Evolutionary conservation across 2,888 invertebrate species (phyloP), one percentile per base, ranked within the genome.

Genomic region (Latrodectus hesperus): DNA sequence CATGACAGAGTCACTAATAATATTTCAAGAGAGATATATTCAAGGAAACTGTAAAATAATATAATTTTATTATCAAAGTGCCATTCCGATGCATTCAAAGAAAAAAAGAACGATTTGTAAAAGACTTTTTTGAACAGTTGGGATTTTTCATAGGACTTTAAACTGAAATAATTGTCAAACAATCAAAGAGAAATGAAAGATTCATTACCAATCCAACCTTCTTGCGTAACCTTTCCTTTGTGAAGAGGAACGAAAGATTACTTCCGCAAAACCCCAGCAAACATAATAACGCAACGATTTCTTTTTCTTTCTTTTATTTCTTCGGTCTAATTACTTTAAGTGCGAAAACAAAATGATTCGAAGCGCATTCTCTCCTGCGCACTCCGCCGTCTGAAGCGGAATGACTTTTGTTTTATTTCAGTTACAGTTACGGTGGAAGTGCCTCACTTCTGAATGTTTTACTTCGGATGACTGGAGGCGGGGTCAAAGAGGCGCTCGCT

Each of bases 241-340:
- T 16, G 55, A 74, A 74, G 26, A 55, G 51, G 22, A 77, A 22
- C 22, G 22, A 76, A 76, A 76, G 51, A 60, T 67, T 52, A 77
- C 77, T 77, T 77, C 67, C 77, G 67, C 17, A 67, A 77, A 75
- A 52, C 10, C 17, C 22, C 22, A 22, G 22, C 22, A 70, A 71
- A 70, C 78, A 26, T 55, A 68, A 53, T n/a, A n/a, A 64, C 65
- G 10, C 55, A 55, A 55, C 51, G 52, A 77, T 52, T 67, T 12
- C 16, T 51, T 67, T 79, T 77, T 52, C 52, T 76, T 11, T 65
- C n/a, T 70, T 17, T 49, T 38, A n/a, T 9, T 17, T 79, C 60
- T 70, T 79, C 79, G 79, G 79, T 79, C 79, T 79, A 79, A 79
- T 79, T 79, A 71, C 79, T 22, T 49, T 60, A 79, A 71, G 71